A percentile compares a stretch with the other conserved stretches of the same genome.
phyloP scores from a whole-genome alignment of 2,888 invertebrate species.

The Gari tellinella region DNA sequence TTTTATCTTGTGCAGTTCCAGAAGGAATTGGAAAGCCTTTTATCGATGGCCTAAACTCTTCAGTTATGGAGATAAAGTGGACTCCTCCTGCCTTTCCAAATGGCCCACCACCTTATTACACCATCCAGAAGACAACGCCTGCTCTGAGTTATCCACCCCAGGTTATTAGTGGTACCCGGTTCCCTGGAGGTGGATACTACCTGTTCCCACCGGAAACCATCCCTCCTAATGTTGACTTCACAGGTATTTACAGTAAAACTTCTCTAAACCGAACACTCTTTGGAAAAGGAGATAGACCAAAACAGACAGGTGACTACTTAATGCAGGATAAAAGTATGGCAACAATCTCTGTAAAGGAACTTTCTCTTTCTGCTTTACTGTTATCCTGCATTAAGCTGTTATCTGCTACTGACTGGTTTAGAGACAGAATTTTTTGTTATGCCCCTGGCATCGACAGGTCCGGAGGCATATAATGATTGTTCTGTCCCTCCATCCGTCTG shows the following conservation, averaged over 20 bases:
- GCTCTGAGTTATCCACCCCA: constrained; percentile 81
- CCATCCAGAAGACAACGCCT: constrained; percentile 76
- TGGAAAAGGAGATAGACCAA: too few species aligned
- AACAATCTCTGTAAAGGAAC: too few species aligned
- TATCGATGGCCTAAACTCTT: constrained; percentile 77
- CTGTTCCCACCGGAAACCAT: constrained; percentile 79
- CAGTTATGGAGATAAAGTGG: constrained; percentile 80
- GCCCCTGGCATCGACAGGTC: too few species aligned
- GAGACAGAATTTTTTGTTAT: too few species aligned
- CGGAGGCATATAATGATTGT: too few species aligned
- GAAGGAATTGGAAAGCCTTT: constrained; percentile 70
- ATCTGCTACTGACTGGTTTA: too few species aligned
- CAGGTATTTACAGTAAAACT: constrained; percentile 69
- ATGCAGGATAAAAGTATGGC: too few species aligned
- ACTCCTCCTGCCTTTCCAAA: constrained; percentile 77
- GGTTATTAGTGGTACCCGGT: constrained; percentile 80
- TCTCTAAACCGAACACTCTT: too few species aligned
- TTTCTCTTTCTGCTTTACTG: too few species aligned
- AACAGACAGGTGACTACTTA: too few species aligned
- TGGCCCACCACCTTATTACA: constrained; percentile 80
- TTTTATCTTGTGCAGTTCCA: constrained; percentile 73
- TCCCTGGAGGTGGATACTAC: constrained; percentile 83
- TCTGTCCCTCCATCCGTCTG: too few species aligned
- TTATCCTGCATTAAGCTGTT: too few species aligned
- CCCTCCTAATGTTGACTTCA: constrained; percentile 81